phyloP scores from a whole-genome alignment of 2,797 vertebrate species.

The Spinus olivaceus region DNA sequence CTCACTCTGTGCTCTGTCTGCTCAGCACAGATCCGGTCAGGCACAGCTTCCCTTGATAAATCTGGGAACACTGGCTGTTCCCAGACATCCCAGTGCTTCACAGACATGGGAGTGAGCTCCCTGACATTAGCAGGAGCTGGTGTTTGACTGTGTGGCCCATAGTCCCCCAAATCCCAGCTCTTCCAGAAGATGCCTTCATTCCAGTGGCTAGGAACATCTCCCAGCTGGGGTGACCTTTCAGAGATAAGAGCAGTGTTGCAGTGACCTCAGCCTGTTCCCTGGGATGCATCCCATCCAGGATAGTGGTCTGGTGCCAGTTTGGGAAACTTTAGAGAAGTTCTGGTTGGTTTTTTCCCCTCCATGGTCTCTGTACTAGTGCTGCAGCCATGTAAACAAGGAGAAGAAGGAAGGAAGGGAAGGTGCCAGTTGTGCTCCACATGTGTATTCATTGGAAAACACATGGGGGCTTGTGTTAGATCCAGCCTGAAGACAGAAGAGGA shows the following conservation, averaged over 20 bases:
- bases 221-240: background rate
- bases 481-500: background rate
- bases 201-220: too few relatives aligned
- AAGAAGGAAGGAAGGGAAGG: background rate
- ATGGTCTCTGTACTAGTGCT: background rate
- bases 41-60: background rate
- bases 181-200: background rate
- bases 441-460: background rate
- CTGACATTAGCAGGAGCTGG: background rate
- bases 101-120: background rate
- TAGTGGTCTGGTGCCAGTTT: background rate
- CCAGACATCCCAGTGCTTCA: background rate
- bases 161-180: background rate
- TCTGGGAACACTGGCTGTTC: background rate
- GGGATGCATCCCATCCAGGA: rapidly evolving
- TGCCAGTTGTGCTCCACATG: background rate
- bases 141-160: background rate
- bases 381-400: background rate
- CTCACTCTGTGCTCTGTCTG: background rate
- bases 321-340: background rate
- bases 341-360: background rate
- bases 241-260: background rate
- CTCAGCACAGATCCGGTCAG: background rate
- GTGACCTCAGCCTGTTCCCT: background rate
- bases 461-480: background rate